Evolutionary conservation across 2,888 invertebrate species (phyloP).

Genomic region (Capitulum mitella): DNA sequence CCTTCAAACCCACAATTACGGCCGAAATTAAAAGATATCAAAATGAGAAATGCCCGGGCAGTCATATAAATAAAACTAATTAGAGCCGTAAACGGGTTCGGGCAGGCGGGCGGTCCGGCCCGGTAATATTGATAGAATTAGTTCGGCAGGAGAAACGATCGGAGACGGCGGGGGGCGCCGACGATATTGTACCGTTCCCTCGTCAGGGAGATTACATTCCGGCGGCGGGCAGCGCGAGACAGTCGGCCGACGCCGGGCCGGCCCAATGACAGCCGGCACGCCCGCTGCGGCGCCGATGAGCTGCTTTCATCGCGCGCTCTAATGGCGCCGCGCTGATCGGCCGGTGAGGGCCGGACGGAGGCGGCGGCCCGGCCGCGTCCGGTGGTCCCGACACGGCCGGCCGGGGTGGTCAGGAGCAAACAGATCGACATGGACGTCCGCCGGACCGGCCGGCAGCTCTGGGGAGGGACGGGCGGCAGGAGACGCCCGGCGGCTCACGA

Average conservation of each 20-base stretch:
- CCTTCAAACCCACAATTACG: constrained; percentile 23
- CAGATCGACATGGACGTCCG: no score
- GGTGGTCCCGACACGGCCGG: not conserved
- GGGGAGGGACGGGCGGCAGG: no score
- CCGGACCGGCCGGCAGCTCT: no score
- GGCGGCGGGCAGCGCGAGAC: not conserved
- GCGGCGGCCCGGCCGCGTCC: not conserved
- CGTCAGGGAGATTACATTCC: constrained; percentile 12
- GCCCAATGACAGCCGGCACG: not conserved
- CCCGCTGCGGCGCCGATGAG: constrained; percentile 11
- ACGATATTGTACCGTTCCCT: not conserved
- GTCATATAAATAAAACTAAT: constrained; percentile 19
- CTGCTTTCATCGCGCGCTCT: not conserved
- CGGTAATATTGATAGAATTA: constrained; percentile 20
- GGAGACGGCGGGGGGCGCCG: not conserved
- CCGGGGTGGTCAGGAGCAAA: no score
- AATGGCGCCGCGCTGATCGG: not conserved
- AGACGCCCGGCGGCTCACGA: not conserved
- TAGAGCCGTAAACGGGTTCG: constrained; percentile 11
- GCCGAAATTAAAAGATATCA: constrained; percentile 25
- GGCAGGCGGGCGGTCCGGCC: constrained; percentile 10
- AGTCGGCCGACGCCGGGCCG: not conserved
- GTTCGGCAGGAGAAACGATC: constrained; percentile 12
- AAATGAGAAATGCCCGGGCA: constrained; percentile 11
- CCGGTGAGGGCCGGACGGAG: not conserved